Conservation (phyloP, 2,888 invertebrate species). For the Coleophora deauratella region DNA sequence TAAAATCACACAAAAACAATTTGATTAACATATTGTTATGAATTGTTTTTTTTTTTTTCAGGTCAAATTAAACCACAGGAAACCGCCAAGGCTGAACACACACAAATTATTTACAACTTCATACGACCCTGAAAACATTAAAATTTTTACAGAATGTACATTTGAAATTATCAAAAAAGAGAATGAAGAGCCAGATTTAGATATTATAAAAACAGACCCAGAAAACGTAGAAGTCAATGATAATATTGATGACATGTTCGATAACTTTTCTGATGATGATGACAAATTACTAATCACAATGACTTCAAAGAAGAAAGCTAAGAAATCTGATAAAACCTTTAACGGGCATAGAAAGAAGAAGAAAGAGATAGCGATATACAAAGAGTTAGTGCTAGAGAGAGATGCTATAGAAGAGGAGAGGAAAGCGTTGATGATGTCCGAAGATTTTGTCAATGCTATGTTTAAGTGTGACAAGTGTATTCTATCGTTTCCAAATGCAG, state of each 20-base stretch:
- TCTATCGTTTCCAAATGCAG: conserved; percentile 44
- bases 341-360: conserved; percentile 11
- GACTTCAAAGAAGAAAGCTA: conserved; percentile 21
- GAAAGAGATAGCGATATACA: conserved; percentile 21
- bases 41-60: too few relatives aligned
- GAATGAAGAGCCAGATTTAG: too few relatives aligned
- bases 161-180: too few relatives aligned
- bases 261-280: conserved; percentile 22
- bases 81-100: conserved; percentile 2
- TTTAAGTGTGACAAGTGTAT: conserved; percentile 50
- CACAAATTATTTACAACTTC: conserved; percentile 7
- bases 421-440: conserved; percentile 22
- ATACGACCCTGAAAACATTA: background rate
- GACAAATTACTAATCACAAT: conserved; percentile 19
- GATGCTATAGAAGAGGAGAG: conserved; percentile 45
- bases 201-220: too few relatives aligned
- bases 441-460: conserved; percentile 53
- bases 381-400: conserved; percentile 32
- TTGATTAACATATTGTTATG: conserved; percentile 3
- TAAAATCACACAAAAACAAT: too few relatives aligned
- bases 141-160: background rate
- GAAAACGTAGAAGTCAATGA: too few relatives aligned
- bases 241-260: background rate
- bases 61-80: background rate
- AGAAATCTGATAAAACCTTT: conserved; percentile 4